Percentiles rank a stretch among this genome's conserved stretches.
phyloP scores from a whole-genome alignment of 2,888 invertebrate genomes.

The Anthrax anthrax region DNA sequence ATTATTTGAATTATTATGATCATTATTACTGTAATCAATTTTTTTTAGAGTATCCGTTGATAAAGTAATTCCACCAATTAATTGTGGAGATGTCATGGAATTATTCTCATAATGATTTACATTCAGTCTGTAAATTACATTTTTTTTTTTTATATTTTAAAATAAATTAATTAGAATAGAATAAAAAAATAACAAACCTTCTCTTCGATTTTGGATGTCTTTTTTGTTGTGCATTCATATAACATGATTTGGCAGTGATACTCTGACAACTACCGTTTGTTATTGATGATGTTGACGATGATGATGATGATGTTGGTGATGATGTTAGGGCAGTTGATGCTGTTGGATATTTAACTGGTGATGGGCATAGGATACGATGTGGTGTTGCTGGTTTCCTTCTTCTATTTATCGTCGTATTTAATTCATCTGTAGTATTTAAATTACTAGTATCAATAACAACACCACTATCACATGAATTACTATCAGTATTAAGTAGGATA shows the following conservation, averaged over 20 bases:
- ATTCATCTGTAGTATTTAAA: constrained; percentile 8
- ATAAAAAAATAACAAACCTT: constrained; percentile 10
- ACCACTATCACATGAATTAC: constrained; percentile 34
- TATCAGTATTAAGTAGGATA: constrained; percentile 25
- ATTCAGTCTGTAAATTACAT: constrained; percentile 13
- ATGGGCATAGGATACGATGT: constrained; percentile 42
- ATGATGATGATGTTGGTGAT: background rate
- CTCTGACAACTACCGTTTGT: background rate
- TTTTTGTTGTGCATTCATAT: constrained; percentile 14
- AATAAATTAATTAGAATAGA: background rate
- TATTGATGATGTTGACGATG: background rate
- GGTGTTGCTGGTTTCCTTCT: constrained; percentile 38
- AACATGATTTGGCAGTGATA: constrained; percentile 7
- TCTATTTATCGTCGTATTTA: constrained; percentile 16
- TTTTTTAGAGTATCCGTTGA: constrained; percentile 7
- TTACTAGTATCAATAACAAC: constrained; percentile 23
- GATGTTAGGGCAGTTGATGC: background rate
- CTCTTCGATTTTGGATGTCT: constrained; percentile 17
- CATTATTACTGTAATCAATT: background rate
- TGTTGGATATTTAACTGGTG: constrained; percentile 22
- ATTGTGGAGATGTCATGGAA: constrained; percentile 10
- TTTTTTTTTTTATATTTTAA: too few relatives aligned
- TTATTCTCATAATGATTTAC: constrained; percentile 12
- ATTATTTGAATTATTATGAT: background rate
- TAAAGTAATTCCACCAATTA: constrained; percentile 10